These are phyloP conservation scores for Anser cygnoides DNA, from an alignment of 2,113 vertebrate genomes.

Conservation along the genomic window DNA sequence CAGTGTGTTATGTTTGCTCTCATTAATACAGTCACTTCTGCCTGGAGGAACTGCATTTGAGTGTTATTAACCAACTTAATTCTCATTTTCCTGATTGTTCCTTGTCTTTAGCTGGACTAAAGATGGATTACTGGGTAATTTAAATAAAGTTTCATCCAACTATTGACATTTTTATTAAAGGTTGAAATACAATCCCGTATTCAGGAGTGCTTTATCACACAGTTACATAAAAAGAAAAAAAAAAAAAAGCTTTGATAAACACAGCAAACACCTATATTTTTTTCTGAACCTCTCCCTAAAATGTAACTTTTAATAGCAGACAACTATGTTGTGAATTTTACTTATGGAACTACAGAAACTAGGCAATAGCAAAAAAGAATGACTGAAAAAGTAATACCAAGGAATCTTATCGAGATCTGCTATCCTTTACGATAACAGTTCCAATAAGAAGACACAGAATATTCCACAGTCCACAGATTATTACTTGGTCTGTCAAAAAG, in stretches of 20 bases:
- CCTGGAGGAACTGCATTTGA: not conserved
- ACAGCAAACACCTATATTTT: not conserved
- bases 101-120: not conserved
- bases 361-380: not conserved
- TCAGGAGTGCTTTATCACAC: not conserved
- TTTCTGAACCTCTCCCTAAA: not conserved
- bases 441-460: not conserved
- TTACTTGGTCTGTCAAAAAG: not conserved
- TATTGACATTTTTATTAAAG: not conserved
- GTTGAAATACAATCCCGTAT: not conserved
- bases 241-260: not conserved
- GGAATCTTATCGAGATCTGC: not conserved
- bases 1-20: not conserved
- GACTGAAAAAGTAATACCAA: not conserved
- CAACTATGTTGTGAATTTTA: not conserved
- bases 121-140: not conserved
- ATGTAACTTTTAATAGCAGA: not conserved
- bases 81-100: not conserved
- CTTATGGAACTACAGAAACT: not conserved
- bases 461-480: rapidly evolving
- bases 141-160: not conserved
- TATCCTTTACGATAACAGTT: not conserved
- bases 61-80: not conserved
- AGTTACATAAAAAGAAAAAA: not conserved
- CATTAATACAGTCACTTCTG: not conserved